Evolutionary conservation across 2,113 vertebrate genomes (phyloP), one percentile per base, ranked within the genome.

Genomic region (Canis aureus): DNA sequence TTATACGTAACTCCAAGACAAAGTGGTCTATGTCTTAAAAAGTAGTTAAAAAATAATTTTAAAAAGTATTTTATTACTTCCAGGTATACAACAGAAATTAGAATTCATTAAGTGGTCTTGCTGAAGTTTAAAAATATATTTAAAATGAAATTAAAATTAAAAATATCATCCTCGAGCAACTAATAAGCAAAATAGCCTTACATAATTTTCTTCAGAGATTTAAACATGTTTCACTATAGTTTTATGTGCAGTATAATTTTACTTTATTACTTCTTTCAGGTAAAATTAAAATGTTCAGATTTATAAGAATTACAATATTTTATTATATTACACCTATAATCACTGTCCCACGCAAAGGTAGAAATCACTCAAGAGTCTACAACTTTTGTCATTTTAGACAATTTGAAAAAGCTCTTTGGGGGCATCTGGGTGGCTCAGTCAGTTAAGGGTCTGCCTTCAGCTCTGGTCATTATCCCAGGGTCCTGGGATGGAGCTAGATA

Each of bases 221-320:
- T 71, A 66, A 90, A 38, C 43, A 53, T 62, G 11, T 8, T 17
- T 89, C 16, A 3, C 73, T 51, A 78, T 78, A 29, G 74, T 49
- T 78, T 78, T 51, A 29, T 29, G 74, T 78, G 32, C 11, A 69
- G 49, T 76, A 67, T 66, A 64, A 57, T 25, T 91, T 94, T 53
- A 51, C 27, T 57, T 62, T 82, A 82, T 7, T 74, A 83, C 92
- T n/a, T 89, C 20, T 82, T 89, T 94, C 27, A 92, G 23, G 2
- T 60, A 69, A 94, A 95, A 95, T 82, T 23, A 76, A 81, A 85
- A 86, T 60, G 2, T 38, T 89, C n/a, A 85, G 57, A 80, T 67
- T 67, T 83, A 59, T 29, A 11, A 55, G 57, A 94, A 95, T 93
- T 73, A 89, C 25, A 85, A 60, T 29, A 87, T 29, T 91, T 96